Base-by-base conservation (phyloP, 2,797 vertebrate species). In the Chaunax sp. region DNA sequence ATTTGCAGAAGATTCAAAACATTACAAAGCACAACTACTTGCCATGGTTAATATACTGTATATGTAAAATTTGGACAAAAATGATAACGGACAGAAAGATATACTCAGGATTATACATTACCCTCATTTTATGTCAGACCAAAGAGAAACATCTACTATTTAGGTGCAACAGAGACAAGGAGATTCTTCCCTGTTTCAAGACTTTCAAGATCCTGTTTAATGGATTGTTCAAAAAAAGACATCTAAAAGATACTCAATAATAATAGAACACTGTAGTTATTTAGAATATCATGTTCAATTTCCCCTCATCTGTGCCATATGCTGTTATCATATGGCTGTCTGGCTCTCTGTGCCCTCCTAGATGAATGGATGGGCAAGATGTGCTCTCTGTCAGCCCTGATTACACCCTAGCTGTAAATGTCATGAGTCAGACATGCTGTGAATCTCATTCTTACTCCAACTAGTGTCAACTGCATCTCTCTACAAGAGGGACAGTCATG, bases 361-460 rank as follows among this genome's bases (percentile, higher is more conserved):
- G 46, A 75, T 54, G 22, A 81, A 72, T 25, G 43, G 49, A 43
- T 37, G 19, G 33, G 49, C 26, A 44, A 77, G 61, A 80, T 77
- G 47, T 63, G 57, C 66, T 74, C 18, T 83, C 75, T 38, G 9
- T 77, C 80, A 63, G 55, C 41, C 47, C 64, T 73, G 79, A 89
- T 86, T 69, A 79, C 44, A 60, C 57, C 47, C 28, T 18, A 49
- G 64, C 67, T 76, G 44, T 63, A 80, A 76, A 85, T 64, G 68
- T 77, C 80, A 71, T 72, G 75, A 89, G 76, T 87, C 81, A 81
- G 80, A 83, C 46, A 14, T 69, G 45, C 74, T 43, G 54, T 77
- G 72, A 70, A 77, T 73, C 49, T 72, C 61, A 40, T 55, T 89
- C 80, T 73, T 79, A 71, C 68, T 81, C 77, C 63, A 80, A 72